Percentiles rank a stretch among this genome's conserved stretches.
Conservation (phyloP, 2,113 vertebrate genomes). For the Antigone vipio region DNA sequence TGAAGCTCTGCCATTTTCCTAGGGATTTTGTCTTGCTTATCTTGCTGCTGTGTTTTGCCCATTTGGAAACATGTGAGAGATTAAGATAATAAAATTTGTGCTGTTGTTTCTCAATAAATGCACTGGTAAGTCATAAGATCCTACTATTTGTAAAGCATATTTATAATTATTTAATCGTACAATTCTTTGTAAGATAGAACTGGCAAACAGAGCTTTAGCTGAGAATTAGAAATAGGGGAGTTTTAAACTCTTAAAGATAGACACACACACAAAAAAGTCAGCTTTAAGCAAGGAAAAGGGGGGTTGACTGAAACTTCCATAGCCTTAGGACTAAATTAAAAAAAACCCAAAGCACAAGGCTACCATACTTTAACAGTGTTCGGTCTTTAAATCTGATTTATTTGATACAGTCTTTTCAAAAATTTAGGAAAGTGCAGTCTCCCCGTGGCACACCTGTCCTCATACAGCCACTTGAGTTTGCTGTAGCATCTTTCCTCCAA, state of each 20-base stretch:
- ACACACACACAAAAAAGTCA: background rate
- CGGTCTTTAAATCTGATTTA: background rate
- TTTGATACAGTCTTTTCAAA: background rate
- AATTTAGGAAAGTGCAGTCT: background rate
- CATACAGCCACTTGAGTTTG: accelerated
- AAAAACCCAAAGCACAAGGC: background rate
- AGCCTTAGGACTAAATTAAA: background rate
- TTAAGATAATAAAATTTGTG: background rate
- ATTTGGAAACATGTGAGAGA: background rate
- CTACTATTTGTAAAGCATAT: background rate
- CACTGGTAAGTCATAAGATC: background rate
- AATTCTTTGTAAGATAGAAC: background rate
- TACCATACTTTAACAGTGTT: background rate
- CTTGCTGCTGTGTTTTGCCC: background rate
- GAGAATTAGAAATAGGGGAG: background rate
- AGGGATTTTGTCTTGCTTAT: background rate
- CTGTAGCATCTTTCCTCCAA: background rate
- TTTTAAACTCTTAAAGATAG: background rate
- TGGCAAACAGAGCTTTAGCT: background rate
- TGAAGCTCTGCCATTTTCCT: background rate
- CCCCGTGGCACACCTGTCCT: background rate
- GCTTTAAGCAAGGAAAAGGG: background rate
- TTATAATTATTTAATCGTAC: background rate
- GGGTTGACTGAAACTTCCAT: background rate
- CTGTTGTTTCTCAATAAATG: background rate